A percentile compares a stretch with the other conserved stretches of the same genome.
Conservation (phyloP, 2,113 vertebrate genomes). For the Verasper variegatus region DNA sequence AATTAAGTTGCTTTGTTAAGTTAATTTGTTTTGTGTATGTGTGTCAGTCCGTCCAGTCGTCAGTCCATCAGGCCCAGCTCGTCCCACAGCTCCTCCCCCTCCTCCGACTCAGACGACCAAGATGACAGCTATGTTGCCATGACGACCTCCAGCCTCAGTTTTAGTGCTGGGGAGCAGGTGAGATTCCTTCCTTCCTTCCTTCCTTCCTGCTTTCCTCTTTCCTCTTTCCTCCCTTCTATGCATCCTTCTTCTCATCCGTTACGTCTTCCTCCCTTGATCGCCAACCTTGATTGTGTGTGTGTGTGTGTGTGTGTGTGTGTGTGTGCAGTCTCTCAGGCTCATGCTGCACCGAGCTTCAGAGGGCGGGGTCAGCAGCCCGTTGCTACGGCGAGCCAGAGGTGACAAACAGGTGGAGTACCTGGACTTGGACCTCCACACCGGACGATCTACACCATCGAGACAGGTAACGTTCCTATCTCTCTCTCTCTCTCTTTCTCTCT, state of each 20-base stretch:
- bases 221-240: too few relatives aligned
- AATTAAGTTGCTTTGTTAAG: too few relatives aligned
- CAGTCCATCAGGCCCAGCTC: constrained; percentile 85
- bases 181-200: not conserved
- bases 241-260: too few relatives aligned
- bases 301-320: constrained; percentile 17
- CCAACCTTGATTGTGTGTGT: not conserved
- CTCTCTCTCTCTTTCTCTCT: not conserved
- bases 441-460: constrained; percentile 87
- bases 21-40: constrained; percentile 59
- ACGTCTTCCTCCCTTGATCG: not conserved
- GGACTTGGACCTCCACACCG: constrained; percentile 91
- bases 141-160: constrained; percentile 85
- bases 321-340: constrained; percentile 69
- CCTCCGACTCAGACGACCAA: constrained; percentile 92
- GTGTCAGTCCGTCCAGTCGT: constrained; percentile 85
- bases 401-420: constrained; percentile 94
- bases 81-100: constrained; percentile 91
- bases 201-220: too few relatives aligned
- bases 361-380: constrained; percentile 87
- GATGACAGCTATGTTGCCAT: constrained; percentile 94
- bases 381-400: constrained; percentile 84
- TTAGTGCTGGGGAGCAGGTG: constrained; percentile 86
- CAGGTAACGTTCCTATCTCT: constrained; percentile 78
- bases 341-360: constrained; percentile 79